These are phyloP conservation scores for Athrips mouffetella DNA, from an alignment of 2,888 invertebrate species.

Conservation along the genomic window DNA sequence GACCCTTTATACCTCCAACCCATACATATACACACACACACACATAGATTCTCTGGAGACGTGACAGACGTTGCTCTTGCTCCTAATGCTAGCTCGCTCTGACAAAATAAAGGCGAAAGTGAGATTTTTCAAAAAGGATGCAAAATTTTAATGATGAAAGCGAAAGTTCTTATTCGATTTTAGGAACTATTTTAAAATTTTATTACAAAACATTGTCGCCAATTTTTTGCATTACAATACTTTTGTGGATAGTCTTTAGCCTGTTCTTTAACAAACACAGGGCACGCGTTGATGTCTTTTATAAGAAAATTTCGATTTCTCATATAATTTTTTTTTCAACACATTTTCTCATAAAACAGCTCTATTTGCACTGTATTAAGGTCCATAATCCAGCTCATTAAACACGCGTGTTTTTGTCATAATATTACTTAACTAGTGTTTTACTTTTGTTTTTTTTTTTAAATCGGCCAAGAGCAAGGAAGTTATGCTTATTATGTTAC, in stretches of 20 bases:
- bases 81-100: constrained; percentile 51
- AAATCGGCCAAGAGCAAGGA: too few relatives aligned
- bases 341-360: too few relatives aligned
- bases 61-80: constrained; percentile 60
- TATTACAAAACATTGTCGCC: background rate
- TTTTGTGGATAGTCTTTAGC: background rate
- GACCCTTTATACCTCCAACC: constrained; percentile 25
- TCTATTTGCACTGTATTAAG: too few relatives aligned
- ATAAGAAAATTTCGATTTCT: background rate
- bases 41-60: constrained; percentile 39
- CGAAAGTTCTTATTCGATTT: constrained; percentile 23
- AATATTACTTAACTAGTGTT: too few relatives aligned
- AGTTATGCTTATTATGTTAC: too few relatives aligned
- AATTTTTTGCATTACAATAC: background rate
- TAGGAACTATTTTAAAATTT: background rate
- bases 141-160: constrained; percentile 23
- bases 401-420: too few relatives aligned
- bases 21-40: constrained; percentile 25
- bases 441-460: too few relatives aligned
- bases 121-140: constrained; percentile 33
- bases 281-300: constrained; percentile 1
- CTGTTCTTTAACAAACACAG: background rate
- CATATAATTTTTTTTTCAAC: background rate
- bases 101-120: constrained; percentile 47
- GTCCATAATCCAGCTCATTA: too few relatives aligned